Percentiles rank a stretch among this genome's conserved stretches.
Evolutionary conservation across 2,797 vertebrate species (phyloP).

Genomic region (Argyrosomus regius): DNA sequence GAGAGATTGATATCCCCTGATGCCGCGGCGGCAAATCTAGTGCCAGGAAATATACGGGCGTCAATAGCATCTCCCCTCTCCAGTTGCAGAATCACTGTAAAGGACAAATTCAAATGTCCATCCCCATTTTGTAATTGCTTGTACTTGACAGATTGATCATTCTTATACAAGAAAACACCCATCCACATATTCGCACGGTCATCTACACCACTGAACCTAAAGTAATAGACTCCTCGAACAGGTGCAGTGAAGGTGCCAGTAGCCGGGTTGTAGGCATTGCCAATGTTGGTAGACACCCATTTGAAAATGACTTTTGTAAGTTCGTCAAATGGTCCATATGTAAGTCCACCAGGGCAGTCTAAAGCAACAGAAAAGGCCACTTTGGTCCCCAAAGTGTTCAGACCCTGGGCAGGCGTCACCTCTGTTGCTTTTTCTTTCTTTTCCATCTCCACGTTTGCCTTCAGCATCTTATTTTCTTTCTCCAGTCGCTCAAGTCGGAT

Average conservation of each 20-base stretch:
- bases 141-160: too few species aligned
- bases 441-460: background rate
- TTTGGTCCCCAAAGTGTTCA: background rate
- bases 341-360: background rate
- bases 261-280: conserved; percentile 4
- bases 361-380: conserved; percentile 9
- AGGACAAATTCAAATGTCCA: background rate
- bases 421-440: background rate
- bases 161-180: background rate
- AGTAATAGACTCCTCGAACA: background rate
- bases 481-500: too few species aligned
- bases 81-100: conserved; percentile 1
- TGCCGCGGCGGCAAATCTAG: background rate
- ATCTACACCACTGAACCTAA: conserved; percentile 7
- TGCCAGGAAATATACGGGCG: background rate
- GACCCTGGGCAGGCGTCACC: background rate
- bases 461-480: conserved; percentile 3
- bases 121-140: background rate
- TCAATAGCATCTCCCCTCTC: conserved; percentile 5
- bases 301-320: background rate
- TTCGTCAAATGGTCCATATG: background rate
- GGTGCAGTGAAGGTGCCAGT: conserved; percentile 1
- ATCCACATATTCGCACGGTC: background rate
- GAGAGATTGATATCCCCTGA: background rate
- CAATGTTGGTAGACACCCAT: background rate